Evolutionary conservation across 1,140 invertebrate species (phyloP), one percentile per base, ranked within the genome.

Genomic region (Zaprionus nigranus): DNA sequence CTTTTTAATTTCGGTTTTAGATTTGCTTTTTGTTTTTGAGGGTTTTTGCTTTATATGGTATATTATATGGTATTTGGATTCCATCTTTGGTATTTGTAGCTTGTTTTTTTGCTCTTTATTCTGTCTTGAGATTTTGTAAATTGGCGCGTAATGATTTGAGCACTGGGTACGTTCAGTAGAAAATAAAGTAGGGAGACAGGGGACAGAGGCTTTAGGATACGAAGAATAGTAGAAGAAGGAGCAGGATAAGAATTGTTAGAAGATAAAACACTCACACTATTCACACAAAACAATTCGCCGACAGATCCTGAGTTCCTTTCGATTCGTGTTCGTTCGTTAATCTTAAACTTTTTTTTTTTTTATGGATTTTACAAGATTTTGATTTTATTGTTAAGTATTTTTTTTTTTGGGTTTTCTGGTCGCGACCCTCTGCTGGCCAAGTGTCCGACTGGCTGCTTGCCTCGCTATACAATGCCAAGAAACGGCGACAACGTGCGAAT

Each of bases 401-500:
- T 56, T 22, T 22, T 43, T 38, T 15, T 61, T 60, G 5, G 24
- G 22, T 9, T 58, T 9, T 12, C 51, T 59, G 49, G 24, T 46
- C 51, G 43, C 40, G 34, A 28, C 13, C 9, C 28, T n/a, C 49
- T 36, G n/a, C 13, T 77, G 81, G 77, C 83, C 80, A 78, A 84
- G 72, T 83, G 40, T 65, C 56, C 59, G 59, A 53, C 71, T 75
- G 75, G 49, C 82, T 82, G 79, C 54, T 76, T 71, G 79, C 62
- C 83, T 77, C 75, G 69, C 72, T 72, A 62, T 77, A 85, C 83
- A 92, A 92, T 92, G 91, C 87, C 91, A 92, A 92, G 87, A 91
- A 91, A 90, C 81, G 74, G 91, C 87, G 87, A 91, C 87, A 91
- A 79, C 81, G 85, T 88, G 91, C 91, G 87, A 91, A 92, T 91